phyloP scores from a whole-genome alignment of 2,113 vertebrate species.

The Lophius piscatorius region DNA sequence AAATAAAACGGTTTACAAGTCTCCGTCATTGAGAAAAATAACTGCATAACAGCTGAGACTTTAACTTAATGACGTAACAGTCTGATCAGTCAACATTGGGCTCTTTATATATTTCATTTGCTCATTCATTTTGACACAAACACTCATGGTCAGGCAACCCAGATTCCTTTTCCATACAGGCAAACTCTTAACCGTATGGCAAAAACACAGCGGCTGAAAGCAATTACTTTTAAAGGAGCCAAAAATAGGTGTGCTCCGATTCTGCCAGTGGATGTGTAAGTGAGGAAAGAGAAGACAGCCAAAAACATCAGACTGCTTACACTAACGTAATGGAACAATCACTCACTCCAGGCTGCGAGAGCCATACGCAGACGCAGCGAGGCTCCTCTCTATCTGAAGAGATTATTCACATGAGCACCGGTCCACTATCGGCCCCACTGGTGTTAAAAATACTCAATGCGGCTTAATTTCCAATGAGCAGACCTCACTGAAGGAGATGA shows the following conservation, averaged over 20 bases:
- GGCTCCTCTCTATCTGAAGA: constrained; percentile 54
- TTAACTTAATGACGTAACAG: constrained; percentile 3
- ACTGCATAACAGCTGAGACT: background rate
- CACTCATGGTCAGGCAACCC: constrained; percentile 4
- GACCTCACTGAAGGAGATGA: constrained; percentile 16
- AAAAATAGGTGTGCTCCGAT: constrained; percentile 46
- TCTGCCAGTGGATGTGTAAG: constrained; percentile 50
- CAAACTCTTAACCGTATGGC: constrained; percentile 21
- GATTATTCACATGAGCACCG: constrained; percentile 50
- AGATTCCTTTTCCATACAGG: constrained; percentile 46
- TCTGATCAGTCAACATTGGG: background rate
- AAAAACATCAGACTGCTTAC: constrained; percentile 57
- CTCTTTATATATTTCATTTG: no score
- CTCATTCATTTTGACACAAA: background rate
- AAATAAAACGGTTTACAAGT: constrained; percentile 3
- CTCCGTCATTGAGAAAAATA: background rate
- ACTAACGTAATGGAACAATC: constrained; percentile 67
- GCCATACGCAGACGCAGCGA: constrained; percentile 44
- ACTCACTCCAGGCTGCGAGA: constrained; percentile 52
- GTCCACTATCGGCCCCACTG: constrained; percentile 44
- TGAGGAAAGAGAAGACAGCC: constrained; percentile 28
- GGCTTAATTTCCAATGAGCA: constrained; percentile 48
- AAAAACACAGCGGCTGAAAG: constrained; percentile 47
- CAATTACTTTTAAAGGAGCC: constrained; percentile 43
- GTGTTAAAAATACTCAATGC: constrained; percentile 55